Conservation (phyloP, 2,888 invertebrate species). For the Yponomeuta sedellus region DNA sequence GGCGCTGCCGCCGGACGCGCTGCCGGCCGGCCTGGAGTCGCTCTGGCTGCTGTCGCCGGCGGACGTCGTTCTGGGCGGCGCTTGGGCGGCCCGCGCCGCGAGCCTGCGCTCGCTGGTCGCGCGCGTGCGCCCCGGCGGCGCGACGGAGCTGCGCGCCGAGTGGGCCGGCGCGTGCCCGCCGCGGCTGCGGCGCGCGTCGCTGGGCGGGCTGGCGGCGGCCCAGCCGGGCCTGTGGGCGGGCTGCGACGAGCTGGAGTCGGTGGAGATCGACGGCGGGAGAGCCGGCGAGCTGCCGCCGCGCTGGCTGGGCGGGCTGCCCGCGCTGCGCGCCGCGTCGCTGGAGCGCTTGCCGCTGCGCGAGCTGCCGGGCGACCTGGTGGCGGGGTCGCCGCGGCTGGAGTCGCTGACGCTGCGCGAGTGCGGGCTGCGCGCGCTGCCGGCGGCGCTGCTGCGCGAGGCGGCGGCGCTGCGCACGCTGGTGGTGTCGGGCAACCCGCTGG, state of each 20-base stretch:
- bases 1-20: not conserved
- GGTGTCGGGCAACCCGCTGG: slow-evolving; percentile 22
- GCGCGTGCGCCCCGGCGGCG: not conserved
- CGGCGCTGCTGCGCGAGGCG: slow-evolving; percentile 12
- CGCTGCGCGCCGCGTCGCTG: slow-evolving; percentile 17
- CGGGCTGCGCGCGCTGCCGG: slow-evolving; percentile 8
- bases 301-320: slow-evolving; percentile 20
- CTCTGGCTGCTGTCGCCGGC: not conserved
- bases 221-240: slow-evolving; percentile 20
- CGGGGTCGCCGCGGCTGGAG: slow-evolving; percentile 20
- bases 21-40: not conserved
- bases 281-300: slow-evolving; percentile 18
- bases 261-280: slow-evolving; percentile 22
- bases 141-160: slow-evolving; percentile 2
- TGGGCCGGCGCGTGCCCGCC: slow-evolving; percentile 6
- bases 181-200: slow-evolving; percentile 1
- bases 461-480: slow-evolving; percentile 21
- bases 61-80: slow-evolving; percentile 3
- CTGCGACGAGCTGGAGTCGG: slow-evolving; percentile 27
- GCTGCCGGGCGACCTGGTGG: slow-evolving; percentile 20
- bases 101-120: slow-evolving; percentile 1
- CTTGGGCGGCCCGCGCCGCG: slow-evolving; percentile 6
- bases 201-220: slow-evolving; percentile 17
- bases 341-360: slow-evolving; percentile 17
- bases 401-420: slow-evolving; percentile 9